These are phyloP conservation scores for Copidosoma aretas DNA, from an alignment of 2,888 invertebrate species.

Conservation along the genomic window DNA sequence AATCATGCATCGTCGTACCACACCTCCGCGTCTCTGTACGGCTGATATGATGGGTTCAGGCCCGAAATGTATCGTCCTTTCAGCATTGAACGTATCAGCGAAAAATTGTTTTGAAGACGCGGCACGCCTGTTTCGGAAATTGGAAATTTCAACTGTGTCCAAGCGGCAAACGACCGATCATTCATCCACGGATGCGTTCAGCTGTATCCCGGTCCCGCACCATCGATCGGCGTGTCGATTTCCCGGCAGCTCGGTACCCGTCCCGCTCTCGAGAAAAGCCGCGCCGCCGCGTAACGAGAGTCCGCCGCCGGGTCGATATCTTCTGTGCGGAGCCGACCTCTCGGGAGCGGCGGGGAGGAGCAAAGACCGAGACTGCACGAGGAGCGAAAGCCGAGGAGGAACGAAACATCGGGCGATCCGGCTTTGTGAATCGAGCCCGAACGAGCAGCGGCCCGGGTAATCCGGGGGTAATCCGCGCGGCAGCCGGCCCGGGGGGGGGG, in stretches of 20 bases:
- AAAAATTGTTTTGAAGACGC: too few relatives aligned
- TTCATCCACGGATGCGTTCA: too few relatives aligned
- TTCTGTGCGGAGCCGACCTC: conserved; percentile 7
- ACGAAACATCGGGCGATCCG: conserved; percentile 38
- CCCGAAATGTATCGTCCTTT: too few relatives aligned
- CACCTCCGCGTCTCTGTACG: too few relatives aligned
- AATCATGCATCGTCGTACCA: too few relatives aligned
- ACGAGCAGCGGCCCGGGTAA: conserved; percentile 33
- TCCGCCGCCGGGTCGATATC: not conserved
- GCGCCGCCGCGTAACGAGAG: not conserved
- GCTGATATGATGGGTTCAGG: too few relatives aligned
- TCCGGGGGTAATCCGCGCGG: conserved; percentile 34
- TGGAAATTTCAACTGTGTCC: too few relatives aligned
- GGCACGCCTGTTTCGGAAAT: too few relatives aligned
- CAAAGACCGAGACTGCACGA: not conserved
- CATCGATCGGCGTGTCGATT: not conserved
- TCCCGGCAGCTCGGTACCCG: not conserved
- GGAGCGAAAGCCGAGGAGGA: conserved; percentile 4
- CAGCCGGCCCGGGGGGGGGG: conserved; percentile 17
- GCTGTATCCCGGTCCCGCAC: not conserved
- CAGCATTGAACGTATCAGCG: too few relatives aligned
- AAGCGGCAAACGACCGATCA: too few relatives aligned
- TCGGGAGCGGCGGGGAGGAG: not conserved
- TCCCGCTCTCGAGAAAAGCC: not conserved
- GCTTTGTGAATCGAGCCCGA: conserved; percentile 36